phyloP scores from a whole-genome alignment of 2,113 vertebrate species.

The Poicephalus gulielmi region DNA sequence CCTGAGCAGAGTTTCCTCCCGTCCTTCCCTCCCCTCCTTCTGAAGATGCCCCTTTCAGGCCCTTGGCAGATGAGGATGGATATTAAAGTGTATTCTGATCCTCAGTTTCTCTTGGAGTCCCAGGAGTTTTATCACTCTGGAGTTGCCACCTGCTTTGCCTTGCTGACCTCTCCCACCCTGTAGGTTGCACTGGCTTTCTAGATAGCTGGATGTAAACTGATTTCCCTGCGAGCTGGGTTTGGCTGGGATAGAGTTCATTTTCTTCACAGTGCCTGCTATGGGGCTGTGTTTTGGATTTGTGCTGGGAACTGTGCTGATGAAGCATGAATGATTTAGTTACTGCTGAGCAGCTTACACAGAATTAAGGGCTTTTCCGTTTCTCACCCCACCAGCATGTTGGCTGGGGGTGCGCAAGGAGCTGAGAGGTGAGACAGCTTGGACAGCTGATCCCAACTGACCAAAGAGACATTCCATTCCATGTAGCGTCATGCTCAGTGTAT shows the following conservation, averaged over 20 bases:
- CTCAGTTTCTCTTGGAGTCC: not conserved
- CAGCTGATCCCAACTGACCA: not conserved
- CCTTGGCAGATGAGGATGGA: not conserved
- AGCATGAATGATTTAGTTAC: not conserved
- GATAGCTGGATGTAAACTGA: not conserved
- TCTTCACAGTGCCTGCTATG: not conserved
- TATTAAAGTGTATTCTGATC: not conserved
- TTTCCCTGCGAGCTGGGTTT: not conserved
- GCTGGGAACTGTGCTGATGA: not conserved
- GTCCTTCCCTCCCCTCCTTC: not conserved
- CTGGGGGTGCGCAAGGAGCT: not conserved
- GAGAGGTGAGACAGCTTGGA: not conserved
- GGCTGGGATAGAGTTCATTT: not conserved
- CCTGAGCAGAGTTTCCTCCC: not conserved
- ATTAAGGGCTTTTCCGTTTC: not conserved
- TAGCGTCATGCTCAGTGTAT: not conserved
- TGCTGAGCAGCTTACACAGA: not conserved
- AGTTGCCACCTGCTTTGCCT: not conserved
- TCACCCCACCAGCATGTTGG: not conserved
- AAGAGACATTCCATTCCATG: not conserved
- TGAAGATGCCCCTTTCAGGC: not conserved
- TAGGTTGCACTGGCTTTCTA: not conserved
- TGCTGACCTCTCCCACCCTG: not conserved
- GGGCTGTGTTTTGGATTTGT: not conserved
- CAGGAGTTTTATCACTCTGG: not conserved